Percentiles rank a stretch among this genome's conserved stretches.
phyloP scores from a whole-genome alignment of 53 echinoderm and acorn worm genomes.

The Temnopleurus reevesii region DNA sequence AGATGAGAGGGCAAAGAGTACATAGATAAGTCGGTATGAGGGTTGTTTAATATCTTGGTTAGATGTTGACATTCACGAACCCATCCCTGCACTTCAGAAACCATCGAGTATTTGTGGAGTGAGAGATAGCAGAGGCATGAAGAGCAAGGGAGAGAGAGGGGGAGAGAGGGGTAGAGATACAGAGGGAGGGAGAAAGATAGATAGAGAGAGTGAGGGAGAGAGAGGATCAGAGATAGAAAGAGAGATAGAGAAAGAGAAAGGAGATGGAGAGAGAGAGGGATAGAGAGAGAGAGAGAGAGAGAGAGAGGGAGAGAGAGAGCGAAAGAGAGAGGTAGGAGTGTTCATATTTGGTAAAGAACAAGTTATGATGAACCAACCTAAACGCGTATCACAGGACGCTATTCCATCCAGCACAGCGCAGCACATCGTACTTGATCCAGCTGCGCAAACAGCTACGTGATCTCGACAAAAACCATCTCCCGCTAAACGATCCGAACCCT shows the following conservation, averaged over 20 bases:
- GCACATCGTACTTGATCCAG: slow-evolving; percentile 20
- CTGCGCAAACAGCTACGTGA: slow-evolving; percentile 60
- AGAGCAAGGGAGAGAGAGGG: too few species aligned
- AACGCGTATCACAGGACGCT: not conserved
- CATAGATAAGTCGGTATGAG: slow-evolving; percentile 24
- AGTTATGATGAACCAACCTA: not conserved
- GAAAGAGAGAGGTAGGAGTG: too few species aligned
- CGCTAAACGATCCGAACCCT: slow-evolving; percentile 40
- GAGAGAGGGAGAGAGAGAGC: too few species aligned
- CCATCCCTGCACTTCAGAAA: slow-evolving; percentile 37
- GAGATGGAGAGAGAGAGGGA: too few species aligned
- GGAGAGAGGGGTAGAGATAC: too few species aligned
- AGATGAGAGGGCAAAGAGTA: slow-evolving; percentile 7
- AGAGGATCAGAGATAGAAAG: too few species aligned
- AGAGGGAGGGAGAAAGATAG: too few species aligned
- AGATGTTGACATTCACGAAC: slow-evolving; percentile 36
- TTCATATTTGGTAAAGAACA: not conserved
- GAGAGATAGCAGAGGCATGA: too few species aligned
- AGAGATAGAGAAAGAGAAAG: too few species aligned
- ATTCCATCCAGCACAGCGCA: not conserved
- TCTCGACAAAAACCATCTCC: slow-evolving; percentile 17
- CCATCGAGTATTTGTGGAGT: slow-evolving; percentile 10
- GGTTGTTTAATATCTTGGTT: slow-evolving; percentile 39
- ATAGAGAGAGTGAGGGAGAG: too few species aligned
- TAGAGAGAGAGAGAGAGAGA: too few species aligned